These are phyloP conservation scores for Falco biarmicus DNA, from an alignment of 2,797 vertebrate genomes.

Conservation along the genomic window DNA sequence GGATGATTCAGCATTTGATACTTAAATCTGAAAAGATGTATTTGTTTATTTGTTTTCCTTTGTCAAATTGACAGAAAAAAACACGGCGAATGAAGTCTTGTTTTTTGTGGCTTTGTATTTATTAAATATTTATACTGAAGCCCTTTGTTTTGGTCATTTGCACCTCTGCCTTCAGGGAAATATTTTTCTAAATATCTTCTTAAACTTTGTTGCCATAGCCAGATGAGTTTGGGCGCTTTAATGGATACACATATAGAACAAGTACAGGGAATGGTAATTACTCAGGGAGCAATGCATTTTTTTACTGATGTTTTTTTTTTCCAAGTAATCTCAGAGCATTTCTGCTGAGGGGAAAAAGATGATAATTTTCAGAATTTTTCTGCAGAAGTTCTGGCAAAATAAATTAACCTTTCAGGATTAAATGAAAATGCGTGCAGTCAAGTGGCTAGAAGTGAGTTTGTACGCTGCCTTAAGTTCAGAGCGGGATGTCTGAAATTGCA, in stretches of 20 bases:
- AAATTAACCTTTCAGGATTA: conserved; percentile 36
- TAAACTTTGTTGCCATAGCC: background rate
- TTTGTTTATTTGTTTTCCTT: background rate
- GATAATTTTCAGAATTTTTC: conserved; percentile 16
- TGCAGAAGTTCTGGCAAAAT: conserved; percentile 47
- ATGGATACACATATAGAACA: background rate
- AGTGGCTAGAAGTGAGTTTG: background rate
- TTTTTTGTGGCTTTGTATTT: background rate
- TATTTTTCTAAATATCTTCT: background rate
- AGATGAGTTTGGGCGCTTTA: background rate
- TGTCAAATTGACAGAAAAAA: background rate
- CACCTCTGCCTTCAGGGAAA: background rate
- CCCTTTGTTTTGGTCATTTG: conserved; percentile 8
- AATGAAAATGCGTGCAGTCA: background rate
- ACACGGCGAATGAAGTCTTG: background rate
- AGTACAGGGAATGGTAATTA: background rate
- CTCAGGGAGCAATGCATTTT: background rate
- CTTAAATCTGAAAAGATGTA: background rate
- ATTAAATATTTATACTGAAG: background rate
- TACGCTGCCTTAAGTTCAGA: background rate
- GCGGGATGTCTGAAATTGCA: background rate
- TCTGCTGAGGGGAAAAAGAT: background rate
- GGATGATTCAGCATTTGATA: background rate
- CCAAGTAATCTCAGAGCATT: background rate
- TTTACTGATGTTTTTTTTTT: background rate